phyloP scores from a whole-genome alignment of 2,113 vertebrate genomes.

The Arizona elegans region DNA sequence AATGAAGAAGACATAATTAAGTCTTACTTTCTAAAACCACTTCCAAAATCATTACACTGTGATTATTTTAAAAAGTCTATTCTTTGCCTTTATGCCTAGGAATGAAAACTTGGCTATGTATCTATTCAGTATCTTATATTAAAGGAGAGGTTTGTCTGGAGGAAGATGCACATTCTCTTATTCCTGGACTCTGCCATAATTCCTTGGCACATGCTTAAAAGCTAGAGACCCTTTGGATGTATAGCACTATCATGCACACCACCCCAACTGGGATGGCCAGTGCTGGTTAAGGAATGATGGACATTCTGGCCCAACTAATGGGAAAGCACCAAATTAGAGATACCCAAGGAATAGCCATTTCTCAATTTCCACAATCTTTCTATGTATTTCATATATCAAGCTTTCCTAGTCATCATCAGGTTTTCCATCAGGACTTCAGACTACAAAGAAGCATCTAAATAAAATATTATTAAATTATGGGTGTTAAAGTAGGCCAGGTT shows the following conservation, averaged over 20 bases:
- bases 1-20: slow-evolving; percentile 38
- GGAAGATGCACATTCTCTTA: neutral
- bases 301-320: neutral
- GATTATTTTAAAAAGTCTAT: neutral
- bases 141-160: neutral
- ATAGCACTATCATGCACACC: neutral
- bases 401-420: neutral
- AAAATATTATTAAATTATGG: neutral
- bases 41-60: neutral
- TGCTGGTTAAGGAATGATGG: neutral
- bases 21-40: slow-evolving; percentile 38
- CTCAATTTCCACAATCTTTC: neutral
- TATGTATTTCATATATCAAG: neutral
- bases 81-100: neutral
- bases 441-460: neutral
- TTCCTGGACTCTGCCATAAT: neutral
- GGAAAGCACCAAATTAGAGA: neutral
- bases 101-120: neutral
- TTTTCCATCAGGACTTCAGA: neutral
- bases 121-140: neutral
- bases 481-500: neutral
- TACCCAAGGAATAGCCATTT: neutral
- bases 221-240: neutral
- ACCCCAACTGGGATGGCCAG: neutral
- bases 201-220: neutral